Conservation (phyloP, 2,797 vertebrate genomes). For the Avahi laniger region DNA sequence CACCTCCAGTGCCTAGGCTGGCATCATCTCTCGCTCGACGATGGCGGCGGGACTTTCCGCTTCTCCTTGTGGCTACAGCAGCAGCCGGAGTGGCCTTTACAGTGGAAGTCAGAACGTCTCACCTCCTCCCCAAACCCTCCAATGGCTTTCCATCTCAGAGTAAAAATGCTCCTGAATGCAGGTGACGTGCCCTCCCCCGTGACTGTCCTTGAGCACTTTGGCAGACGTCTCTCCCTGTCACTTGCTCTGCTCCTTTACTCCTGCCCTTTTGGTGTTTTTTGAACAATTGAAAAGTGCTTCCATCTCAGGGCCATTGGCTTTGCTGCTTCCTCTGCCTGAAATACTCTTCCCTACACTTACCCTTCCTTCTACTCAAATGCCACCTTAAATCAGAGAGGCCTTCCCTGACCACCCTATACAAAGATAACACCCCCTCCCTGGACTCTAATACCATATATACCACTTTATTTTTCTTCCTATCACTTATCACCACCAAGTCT, state of each 20-base stretch:
- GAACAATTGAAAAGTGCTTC: neutral
- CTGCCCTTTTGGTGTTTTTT: neutral
- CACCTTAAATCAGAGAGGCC: no score
- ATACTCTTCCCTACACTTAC: no score
- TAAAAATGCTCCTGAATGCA: neutral
- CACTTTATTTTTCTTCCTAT: neutral
- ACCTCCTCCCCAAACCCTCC: neutral
- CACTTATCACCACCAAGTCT: neutral
- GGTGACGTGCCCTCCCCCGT: accelerated
- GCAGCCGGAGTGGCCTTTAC: neutral
- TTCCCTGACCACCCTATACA: no score
- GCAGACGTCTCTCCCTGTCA: neutral
- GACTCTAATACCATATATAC: accelerated
- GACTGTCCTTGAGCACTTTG: neutral
- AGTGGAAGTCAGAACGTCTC: neutral
- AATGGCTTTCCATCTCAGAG: neutral
- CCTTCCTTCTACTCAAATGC: no score
- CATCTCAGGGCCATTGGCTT: no score
- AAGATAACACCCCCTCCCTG: neutral
- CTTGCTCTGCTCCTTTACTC: neutral
- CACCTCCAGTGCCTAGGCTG: accelerated
- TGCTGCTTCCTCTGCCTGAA: no score
- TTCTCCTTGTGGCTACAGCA: no score
- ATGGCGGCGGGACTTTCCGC: neutral
- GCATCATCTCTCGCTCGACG: no score